phyloP scores from a whole-genome alignment of 2,113 vertebrate species.

The Cynopterus brachyotis region DNA sequence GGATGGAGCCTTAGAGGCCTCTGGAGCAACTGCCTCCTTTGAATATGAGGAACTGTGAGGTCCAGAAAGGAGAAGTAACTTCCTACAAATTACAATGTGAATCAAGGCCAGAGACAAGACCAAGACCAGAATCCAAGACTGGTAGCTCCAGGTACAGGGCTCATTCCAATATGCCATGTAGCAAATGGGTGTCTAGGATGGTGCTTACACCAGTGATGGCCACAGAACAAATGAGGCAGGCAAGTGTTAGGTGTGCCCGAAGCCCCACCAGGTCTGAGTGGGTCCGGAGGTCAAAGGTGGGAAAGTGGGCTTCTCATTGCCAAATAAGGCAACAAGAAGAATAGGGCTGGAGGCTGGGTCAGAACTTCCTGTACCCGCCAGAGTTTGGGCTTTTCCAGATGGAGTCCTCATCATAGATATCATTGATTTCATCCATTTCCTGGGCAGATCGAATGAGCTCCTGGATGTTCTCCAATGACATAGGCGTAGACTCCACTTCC shows the following conservation, averaged over 20 bases:
- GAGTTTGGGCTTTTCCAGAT: background rate
- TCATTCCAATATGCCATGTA: accelerated
- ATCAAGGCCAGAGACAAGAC: background rate
- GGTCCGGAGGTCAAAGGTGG: background rate
- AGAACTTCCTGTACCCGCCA: constrained; percentile 52
- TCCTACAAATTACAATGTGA: background rate
- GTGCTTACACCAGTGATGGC: background rate
- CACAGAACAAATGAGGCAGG: background rate
- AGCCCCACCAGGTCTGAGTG: background rate
- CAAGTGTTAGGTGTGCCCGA: background rate
- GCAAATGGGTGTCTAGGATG: background rate
- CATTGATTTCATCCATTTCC: constrained; percentile 19
- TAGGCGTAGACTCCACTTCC: constrained; percentile 11
- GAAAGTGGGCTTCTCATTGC: background rate
- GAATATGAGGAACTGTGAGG: constrained; percentile 39
- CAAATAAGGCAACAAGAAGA: background rate
- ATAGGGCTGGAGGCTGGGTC: background rate
- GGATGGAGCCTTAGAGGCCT: background rate
- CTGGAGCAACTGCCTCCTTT: background rate
- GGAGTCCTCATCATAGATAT: background rate
- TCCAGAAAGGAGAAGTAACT: constrained; percentile 17
- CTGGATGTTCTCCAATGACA: constrained; percentile 64
- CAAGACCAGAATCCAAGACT: background rate
- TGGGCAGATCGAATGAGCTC: constrained; percentile 53
- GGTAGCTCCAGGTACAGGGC: background rate